Evolutionary conservation across 1,140 invertebrate genomes (phyloP), one percentile per base, ranked within the genome.

Genomic region (Orchesella cincta): DNA sequence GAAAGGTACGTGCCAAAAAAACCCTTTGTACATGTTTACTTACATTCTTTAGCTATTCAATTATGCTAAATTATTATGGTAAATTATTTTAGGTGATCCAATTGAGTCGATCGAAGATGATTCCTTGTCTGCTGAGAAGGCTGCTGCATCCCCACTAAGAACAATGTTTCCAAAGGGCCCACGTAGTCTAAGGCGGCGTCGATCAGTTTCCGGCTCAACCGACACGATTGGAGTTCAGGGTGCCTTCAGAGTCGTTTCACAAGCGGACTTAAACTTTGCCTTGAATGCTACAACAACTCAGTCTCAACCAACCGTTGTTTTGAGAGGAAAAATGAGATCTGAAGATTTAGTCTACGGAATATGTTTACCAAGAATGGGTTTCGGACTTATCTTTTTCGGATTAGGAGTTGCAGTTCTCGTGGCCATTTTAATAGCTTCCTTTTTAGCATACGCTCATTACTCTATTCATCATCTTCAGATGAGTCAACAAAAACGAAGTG

Each of bases 201-300:
- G 93, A 26, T 91, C 91, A 0, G 87, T 83, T 1, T 70, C 93
- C 1, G 88, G 90, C 0, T 88, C 92, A 18, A 89, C 91, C 8
- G 91, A 92, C 82, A 87, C 92, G 3, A 91, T 94, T 16, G 94
- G 93, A 12, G 94, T 95, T 23, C 93, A 90, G 80, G 93, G 93
- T 1, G 89, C 93, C 51, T 96, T 94, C 85, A 93, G 95, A 80
- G 94, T 97, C n/a, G 94, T 96, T 33, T 94, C 93, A 1, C 93
- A 95, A 85, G 93, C 93, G 16, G 95, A 97, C 85, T 86, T 97
- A 28, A 93, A 93, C n/a, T 97, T 96, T 84, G 93, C 92, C 81
- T 93, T 93, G 0, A 93, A 94, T 79, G 88, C 88, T 28, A 89
- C 90, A 51, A 89, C 90, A 23, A 93, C 94, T 85, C 90, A 93